Evolutionary conservation across 2,888 invertebrate species (phyloP), one percentile per base, ranked within the genome.

Genomic region (Dryadula phaetusa): DNA sequence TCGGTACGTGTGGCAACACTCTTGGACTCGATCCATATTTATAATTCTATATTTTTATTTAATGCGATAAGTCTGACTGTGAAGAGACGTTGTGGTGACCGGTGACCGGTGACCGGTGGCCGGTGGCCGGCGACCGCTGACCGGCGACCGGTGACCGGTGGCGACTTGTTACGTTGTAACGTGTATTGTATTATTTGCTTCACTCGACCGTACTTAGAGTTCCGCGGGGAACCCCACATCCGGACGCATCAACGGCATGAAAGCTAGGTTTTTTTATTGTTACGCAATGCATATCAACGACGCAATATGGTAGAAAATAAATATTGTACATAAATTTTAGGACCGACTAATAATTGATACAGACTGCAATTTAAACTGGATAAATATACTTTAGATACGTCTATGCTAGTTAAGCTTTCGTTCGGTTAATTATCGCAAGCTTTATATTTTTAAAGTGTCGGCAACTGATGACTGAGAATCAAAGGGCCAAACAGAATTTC

Each of bases 251-350:
- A 77, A 82, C 81, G 86, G 87, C 90, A 87, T 88, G 82, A 86
- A 86, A 90, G 91, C 91, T 90, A 90, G 82, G 87, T 90, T 91
- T 91, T 91, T 91, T 91, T 92, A 91, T 92, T 92, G 92, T 92
- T 92, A 91, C 92, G 92, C 92, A 86, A 92, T 92, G 92, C 92
- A 92, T 92, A 92, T 92, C 92, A 91, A 87, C 90, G 86, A 92
- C 92, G 92, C 92, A 92, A 92, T 92, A 92, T 92, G 92, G 87
- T 92, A 92, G 92, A 84, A 88, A 92, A 92, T 92, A 92, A 92
- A 92, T 92, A 90, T 88, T 92, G 92, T 92, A 92, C 82, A 92
- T 92, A 92, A 83, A 86, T 81, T 85, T 90, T 89, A 88, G 85
- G 85, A 85, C 84, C 81, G 86, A 89, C 84, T 87, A 86, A 86